Conservation (phyloP, 2,113 vertebrate genomes). For the Equus przewalskii region DNA sequence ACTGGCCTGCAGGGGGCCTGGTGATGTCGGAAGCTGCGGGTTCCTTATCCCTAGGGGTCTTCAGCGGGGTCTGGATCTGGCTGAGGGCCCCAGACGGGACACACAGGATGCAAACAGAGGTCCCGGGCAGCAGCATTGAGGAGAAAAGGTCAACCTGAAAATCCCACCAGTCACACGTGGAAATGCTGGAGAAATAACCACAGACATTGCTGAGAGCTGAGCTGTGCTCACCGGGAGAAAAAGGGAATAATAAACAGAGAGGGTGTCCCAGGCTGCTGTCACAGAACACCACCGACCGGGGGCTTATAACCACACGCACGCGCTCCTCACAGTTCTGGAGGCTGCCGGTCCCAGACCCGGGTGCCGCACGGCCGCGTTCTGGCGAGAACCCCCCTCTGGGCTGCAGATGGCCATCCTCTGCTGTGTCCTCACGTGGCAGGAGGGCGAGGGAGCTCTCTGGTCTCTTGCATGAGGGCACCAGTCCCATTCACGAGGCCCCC, state of each 20-base stretch:
- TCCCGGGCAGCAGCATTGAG: not conserved
- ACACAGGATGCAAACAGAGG: fast-evolving
- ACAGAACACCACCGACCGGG: fast-evolving
- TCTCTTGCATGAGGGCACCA: not conserved
- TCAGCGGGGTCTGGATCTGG: no score
- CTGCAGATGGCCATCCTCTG: not conserved
- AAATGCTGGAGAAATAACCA: not conserved
- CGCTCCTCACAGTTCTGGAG: not conserved
- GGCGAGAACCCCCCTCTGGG: no score
- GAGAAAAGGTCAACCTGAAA: not conserved
- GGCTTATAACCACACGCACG: not conserved
- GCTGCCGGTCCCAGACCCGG: not conserved
- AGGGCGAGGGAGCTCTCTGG: no score
- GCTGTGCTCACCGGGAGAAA: not conserved
- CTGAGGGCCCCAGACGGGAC: not conserved
- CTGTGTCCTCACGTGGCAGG: not conserved
- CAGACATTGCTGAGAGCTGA: not conserved
- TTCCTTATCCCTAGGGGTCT: not conserved
- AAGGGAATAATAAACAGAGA: no score
- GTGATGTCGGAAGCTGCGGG: not conserved
- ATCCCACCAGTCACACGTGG: not conserved
- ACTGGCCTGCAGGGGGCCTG: not conserved
- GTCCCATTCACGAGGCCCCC: not conserved
- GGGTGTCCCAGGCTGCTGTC: not conserved
- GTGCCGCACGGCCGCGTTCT: not conserved